Evolutionary conservation across 2,888 invertebrate genomes (phyloP).

Genomic region (Gryllus longicercus): DNA sequence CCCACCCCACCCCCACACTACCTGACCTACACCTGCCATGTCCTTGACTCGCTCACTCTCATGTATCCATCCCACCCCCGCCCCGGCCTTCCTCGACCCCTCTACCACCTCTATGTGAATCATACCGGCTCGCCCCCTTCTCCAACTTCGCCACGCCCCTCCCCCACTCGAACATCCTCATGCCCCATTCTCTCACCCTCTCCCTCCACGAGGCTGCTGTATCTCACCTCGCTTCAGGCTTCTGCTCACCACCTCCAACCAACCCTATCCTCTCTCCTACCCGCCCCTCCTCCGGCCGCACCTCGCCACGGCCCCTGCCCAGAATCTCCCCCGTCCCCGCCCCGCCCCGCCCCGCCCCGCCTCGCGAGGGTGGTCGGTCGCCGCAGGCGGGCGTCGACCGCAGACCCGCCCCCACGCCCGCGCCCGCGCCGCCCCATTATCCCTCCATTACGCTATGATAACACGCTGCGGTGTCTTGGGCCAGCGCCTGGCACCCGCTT

Average conservation of each 20-base stretch:
- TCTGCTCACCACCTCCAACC: not conserved
- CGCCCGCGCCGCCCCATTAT: not conserved
- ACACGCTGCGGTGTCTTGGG: conserved; percentile 9
- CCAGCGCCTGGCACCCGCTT: not conserved
- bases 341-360: not conserved
- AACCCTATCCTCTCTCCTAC: not conserved
- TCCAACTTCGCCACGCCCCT: too few relatives aligned
- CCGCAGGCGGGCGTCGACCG: not conserved
- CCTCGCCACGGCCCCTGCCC: not conserved
- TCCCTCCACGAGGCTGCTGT: too few relatives aligned
- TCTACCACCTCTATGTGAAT: too few relatives aligned
- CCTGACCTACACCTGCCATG: too few relatives aligned
- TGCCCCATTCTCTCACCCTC: too few relatives aligned
- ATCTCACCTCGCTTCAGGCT: too few relatives aligned
- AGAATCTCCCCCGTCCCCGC: not conserved
- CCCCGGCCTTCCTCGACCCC: too few relatives aligned
- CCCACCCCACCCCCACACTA: too few relatives aligned
- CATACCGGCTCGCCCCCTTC: too few relatives aligned
- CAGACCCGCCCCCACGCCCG: not conserved
- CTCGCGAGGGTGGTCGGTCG: not conserved
- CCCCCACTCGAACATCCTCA: too few relatives aligned
- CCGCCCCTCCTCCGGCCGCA: not conserved
- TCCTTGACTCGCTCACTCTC: too few relatives aligned
- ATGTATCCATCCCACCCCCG: too few relatives aligned
- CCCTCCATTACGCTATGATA: conserved; percentile 17